Evolutionary conservation across 2,888 invertebrate species (phyloP).

Genomic region (Dugesia japonica): DNA sequence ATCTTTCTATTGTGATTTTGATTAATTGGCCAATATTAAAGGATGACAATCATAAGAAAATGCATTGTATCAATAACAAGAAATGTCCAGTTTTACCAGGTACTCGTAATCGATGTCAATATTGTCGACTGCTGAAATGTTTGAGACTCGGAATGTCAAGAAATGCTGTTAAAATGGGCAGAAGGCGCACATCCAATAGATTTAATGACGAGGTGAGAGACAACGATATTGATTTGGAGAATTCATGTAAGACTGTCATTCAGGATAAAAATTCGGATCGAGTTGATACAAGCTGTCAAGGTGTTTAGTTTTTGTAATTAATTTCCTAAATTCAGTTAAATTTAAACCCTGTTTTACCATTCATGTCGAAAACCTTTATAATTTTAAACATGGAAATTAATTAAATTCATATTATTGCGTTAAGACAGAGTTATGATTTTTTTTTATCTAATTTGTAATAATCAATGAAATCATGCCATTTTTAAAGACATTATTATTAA

Average conservation of each 20-base stretch:
- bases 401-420: too few species aligned
- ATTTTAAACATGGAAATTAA: too few species aligned
- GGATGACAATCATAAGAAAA: constrained; percentile 46
- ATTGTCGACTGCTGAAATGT: constrained; percentile 44
- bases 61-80: constrained; percentile 47
- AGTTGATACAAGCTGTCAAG: neutral
- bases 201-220: neutral
- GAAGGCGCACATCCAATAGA: constrained; percentile 38
- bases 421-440: too few species aligned
- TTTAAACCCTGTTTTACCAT: too few species aligned
- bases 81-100: constrained; percentile 47
- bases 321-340: too few species aligned
- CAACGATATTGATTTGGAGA: neutral
- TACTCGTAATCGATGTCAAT: constrained; percentile 43
- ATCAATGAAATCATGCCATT: too few species aligned
- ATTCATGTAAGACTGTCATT: neutral
- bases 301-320: neutral
- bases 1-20: neutral
- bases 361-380: too few species aligned
- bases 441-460: too few species aligned
- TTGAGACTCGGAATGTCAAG: constrained; percentile 43
- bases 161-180: constrained; percentile 46
- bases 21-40: neutral
- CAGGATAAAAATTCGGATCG: neutral
- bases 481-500: too few species aligned